Evolutionary conservation across 2,113 vertebrate species (phyloP), one percentile per base, ranked within the genome.

Genomic region (Alethe castanea): DNA sequence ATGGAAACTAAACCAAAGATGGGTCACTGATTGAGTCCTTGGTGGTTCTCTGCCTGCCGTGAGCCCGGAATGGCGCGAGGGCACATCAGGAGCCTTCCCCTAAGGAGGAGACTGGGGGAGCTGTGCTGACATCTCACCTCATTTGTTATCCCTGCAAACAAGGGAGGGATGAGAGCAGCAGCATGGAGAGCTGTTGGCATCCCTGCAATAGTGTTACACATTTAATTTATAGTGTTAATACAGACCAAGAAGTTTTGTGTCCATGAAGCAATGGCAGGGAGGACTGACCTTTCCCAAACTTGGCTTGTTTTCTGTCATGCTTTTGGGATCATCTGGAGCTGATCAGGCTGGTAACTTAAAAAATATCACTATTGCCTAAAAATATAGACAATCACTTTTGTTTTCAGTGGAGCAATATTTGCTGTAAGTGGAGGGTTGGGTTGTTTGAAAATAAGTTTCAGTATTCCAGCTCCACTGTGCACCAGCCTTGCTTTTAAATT

Each of bases 281-380:
- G 40, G 28, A 54, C 14, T 88, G 94, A 88, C 94, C 95, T 91
- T 92, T 67, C 86, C 73, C 72, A 78, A 54, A 67, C 64, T 78
- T 70, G 62, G 60, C 60, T 64, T 70, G 50, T 69, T 90, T 81
- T 89, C 81, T 73, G 29, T 80, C 17, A 2, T 82, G 86, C 73
- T 82, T 95, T 72, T 42, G 87, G 88, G 79, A 81, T 96, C 93
- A 92, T 93, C 95, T 97, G 95, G 94, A 92, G 42, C 86, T 80
- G 33, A 96, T 94, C 95, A 91, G 67, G 11, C 66, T 45, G 47
- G 42, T 42, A 52, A 82, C 81, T 72, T 50, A 23, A 47, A 66
- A 82, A 74, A 94, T 66, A 31, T 67, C 56, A 35, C 47, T 53
- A 4, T 66, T 74, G 86, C 76, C 90, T 92, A 86, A 90, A 95